phyloP scores from a whole-genome alignment of 2,113 vertebrate genomes.

The Colinus virginianus region DNA sequence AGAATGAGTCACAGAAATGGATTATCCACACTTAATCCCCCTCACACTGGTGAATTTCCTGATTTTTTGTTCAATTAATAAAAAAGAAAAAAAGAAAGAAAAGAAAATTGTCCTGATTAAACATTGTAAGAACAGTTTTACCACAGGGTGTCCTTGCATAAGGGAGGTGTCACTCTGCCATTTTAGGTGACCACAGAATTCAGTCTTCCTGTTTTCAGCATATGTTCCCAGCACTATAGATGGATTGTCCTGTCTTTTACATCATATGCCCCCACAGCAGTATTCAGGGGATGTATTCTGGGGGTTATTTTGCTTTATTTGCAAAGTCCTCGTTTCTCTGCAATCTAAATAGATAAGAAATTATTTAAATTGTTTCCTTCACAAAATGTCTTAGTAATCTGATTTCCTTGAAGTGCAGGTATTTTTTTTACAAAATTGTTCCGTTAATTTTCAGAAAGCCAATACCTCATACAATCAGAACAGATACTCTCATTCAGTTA shows the following conservation, averaged over 20 bases:
- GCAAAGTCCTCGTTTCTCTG: not conserved
- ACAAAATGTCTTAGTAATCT: not conserved
- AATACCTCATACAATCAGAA: not conserved
- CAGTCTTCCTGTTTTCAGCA: not conserved
- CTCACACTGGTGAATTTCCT: not conserved
- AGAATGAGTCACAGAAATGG: conserved; percentile 58
- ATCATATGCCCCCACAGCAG: not conserved
- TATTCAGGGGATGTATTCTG: not conserved
- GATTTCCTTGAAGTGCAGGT: not conserved
- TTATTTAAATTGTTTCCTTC: not conserved
- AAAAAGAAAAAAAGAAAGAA: not conserved
- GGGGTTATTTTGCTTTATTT: not conserved
- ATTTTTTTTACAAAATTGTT: not conserved
- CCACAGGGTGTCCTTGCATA: not conserved
- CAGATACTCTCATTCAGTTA: conserved; percentile 1
- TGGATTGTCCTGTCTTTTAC: no score
- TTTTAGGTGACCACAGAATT: not conserved
- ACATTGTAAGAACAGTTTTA: conserved; percentile 1
- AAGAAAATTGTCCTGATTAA: conserved; percentile 7
- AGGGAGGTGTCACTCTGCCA: not conserved
- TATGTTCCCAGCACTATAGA: not conserved
- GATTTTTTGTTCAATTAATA: conserved; percentile 33
- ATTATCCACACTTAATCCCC: conserved; percentile 63
- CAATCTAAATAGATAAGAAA: not conserved
- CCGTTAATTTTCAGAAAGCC: conserved; percentile 40